Conservation (phyloP, 2,888 invertebrate genomes). For the Limnephilus lunatus region DNA sequence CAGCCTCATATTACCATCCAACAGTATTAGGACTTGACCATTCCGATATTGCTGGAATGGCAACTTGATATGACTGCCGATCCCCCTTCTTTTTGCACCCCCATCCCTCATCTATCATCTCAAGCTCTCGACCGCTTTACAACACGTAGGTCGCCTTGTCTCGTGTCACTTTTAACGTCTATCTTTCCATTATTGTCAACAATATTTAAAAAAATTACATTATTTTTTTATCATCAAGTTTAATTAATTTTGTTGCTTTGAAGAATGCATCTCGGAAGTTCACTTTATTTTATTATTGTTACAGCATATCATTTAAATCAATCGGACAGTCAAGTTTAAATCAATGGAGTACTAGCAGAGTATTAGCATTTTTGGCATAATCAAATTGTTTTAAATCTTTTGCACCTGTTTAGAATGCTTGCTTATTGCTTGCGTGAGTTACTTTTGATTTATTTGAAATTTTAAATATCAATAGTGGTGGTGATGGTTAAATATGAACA, state of each 20-base stretch:
- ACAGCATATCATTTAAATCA: not conserved
- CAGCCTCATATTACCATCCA: not conserved
- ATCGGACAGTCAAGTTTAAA: not conserved
- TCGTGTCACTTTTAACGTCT: not conserved
- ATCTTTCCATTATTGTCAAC: not conserved
- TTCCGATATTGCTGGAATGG: not conserved
- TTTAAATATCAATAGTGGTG: not conserved
- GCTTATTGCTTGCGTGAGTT: not conserved
- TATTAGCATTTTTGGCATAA: not conserved
- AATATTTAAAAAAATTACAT: too few relatives aligned
- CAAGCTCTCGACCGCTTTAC: not conserved
- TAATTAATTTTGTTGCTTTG: not conserved
- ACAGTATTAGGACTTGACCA: not conserved
- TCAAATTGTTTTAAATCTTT: not conserved
- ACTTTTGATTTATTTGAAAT: not conserved
- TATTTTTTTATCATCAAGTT: not conserved
- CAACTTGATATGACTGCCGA: slow-evolving; percentile 8
- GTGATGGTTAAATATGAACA: not conserved
- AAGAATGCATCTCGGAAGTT: not conserved
- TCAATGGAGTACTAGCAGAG: not conserved
- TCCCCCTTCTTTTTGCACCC: not conserved
- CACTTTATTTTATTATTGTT: not conserved
- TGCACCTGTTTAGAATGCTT: not conserved
- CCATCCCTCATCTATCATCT: not conserved
- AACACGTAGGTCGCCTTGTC: not conserved